A percentile compares a stretch with the other conserved stretches of the same genome.
Conservation (phyloP, 2,113 vertebrate species). For the Chaetodon auriga region DNA sequence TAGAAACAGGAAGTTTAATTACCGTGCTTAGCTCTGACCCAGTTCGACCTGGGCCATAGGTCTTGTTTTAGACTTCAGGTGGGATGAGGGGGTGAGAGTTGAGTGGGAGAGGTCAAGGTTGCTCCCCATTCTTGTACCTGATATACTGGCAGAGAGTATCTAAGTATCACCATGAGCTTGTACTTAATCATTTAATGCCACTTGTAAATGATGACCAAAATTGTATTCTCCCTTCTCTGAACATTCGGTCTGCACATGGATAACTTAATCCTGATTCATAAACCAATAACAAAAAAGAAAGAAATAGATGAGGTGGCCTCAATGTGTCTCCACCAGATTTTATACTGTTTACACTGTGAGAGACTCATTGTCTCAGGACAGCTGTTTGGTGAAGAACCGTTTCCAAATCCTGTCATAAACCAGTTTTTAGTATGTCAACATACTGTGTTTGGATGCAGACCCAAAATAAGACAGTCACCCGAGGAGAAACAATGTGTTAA, state of each 20-base stretch:
- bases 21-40: background rate
- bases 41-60: background rate
- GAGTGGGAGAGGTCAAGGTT: background rate
- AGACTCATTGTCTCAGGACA: background rate
- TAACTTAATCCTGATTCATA: background rate
- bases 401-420: background rate
- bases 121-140: background rate
- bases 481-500: slow-evolving; percentile 28
- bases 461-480: background rate
- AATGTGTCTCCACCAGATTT: background rate
- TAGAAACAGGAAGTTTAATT: background rate
- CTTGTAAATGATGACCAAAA: background rate
- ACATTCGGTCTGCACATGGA: background rate
- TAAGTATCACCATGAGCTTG: no score
- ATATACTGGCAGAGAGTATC: background rate
- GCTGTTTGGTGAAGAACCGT: background rate
- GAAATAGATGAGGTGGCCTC: background rate
- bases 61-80: background rate
- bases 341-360: background rate
- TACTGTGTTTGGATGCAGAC: background rate
- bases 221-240: no score
- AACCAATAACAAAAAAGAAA: background rate
- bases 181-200: background rate
- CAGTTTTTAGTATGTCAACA: slow-evolving; percentile 2
- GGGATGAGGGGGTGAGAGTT: background rate